Evolutionary conservation across 2,888 invertebrate genomes (phyloP), one percentile per base, ranked within the genome.

Genomic region (Helicoverpa assulta): DNA sequence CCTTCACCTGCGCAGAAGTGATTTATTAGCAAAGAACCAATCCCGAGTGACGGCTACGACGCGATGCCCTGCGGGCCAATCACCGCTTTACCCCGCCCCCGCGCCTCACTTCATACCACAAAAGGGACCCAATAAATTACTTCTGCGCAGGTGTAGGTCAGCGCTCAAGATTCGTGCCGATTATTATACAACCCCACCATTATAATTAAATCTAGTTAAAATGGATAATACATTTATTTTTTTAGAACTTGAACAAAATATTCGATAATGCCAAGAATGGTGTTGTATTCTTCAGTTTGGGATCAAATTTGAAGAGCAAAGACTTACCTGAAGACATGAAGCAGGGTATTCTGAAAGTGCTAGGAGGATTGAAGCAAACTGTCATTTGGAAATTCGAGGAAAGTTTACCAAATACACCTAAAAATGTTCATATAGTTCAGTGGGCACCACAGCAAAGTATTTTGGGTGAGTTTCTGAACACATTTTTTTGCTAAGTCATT

Each of bases 251-350:
- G 2, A 81, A 94, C 76, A 86, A 84, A 29, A 85, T 93, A 62
- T 82, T 95, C 83, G 92, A 94, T 47, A 81, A 84, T 8, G 87
- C 94, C 0, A 85, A 86, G 51, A 67, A 94, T 51, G 96, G 96
- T 0, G 92, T 94, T 0, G 91, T 96, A 62, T 93, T 91, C 84
- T 95, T 96, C 81, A 95, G 95, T 64, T 84, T 96, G 88, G 96
- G 96, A 1, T 90, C 93, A 0, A 92, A 90, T 52, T 75, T 93
- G 26, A 89, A 90, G 59, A 92, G 92, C 60, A 89, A 88, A n/a
- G 81, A 87, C 0, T 84, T 95, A 70, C 90, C 94, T 0, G 76
- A 81, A 0, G 75, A 88, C 26, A 54, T 88, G 16, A 90, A 89
- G 51, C 66, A 76, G 29, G 81, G 78, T 0, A 70, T 96, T 0